phyloP scores from a whole-genome alignment of 64 coral and sea anemone genomes.

The Actinia tenebrosa region DNA sequence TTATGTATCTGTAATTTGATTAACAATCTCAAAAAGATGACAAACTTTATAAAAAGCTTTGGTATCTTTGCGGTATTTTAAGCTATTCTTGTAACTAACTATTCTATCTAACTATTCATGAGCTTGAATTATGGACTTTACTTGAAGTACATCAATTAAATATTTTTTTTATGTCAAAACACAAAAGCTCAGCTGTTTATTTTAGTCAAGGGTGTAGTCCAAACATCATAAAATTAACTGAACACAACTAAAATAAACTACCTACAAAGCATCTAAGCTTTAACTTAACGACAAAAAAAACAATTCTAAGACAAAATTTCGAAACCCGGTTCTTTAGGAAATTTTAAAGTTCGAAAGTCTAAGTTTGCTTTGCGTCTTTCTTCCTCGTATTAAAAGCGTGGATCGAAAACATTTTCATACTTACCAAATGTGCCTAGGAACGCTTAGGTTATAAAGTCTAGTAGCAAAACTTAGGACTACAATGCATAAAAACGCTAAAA shows the following conservation, averaged over 20 bases:
- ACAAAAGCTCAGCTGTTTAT: not conserved
- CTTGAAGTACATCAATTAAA: not conserved
- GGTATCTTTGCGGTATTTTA: not conserved
- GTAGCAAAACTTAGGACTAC: conserved; percentile 51
- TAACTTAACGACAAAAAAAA: too few relatives aligned
- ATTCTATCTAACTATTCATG: not conserved
- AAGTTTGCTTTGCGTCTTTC: too few relatives aligned
- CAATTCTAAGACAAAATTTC: too few relatives aligned
- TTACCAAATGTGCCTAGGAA: conserved; percentile 63
- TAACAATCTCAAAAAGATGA: not conserved
- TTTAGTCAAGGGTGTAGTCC: not conserved
- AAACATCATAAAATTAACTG: not conserved
- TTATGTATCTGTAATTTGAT: not conserved
- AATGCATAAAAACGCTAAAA: conserved; percentile 7
- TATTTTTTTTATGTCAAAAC: not conserved
- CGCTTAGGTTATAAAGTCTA: conserved; percentile 41
- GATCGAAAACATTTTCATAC: not conserved
- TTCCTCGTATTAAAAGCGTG: too few relatives aligned
- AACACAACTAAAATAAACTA: not conserved
- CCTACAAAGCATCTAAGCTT: not conserved
- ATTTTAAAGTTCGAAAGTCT: too few relatives aligned
- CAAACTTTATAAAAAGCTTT: not conserved
- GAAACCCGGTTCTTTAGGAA: too few relatives aligned
- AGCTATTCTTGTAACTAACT: not conserved
- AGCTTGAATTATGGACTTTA: not conserved